Percentiles rank a stretch among this genome's conserved stretches.
Conservation (phyloP, 2,888 invertebrate species). For the Megastigmus dorsalis region DNA sequence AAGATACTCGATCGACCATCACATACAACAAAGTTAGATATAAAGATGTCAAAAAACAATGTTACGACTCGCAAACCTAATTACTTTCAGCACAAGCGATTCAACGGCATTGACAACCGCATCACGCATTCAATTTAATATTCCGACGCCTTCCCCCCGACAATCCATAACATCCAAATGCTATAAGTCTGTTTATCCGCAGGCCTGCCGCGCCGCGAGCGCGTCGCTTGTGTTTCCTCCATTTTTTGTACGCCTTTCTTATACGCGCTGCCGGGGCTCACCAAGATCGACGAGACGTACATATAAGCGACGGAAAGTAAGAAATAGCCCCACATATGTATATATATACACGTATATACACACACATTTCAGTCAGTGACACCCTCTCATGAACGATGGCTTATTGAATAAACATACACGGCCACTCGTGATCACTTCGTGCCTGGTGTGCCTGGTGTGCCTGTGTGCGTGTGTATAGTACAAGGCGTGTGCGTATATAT, state of each 20-base stretch:
- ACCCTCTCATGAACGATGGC: conserved; percentile 42
- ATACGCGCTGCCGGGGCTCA: too few species aligned
- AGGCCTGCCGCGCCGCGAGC: not conserved
- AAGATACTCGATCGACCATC: too few species aligned
- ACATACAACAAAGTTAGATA: too few species aligned
- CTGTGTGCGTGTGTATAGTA: not conserved
- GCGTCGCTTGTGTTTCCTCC: not conserved
- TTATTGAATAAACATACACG: conserved; percentile 52
- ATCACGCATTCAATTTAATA: too few species aligned
- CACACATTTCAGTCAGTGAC: conserved; percentile 8
- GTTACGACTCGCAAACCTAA: too few species aligned
- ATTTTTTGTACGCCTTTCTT: not conserved
- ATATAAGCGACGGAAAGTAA: not conserved
- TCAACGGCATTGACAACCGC: too few species aligned
- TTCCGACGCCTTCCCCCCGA: too few species aligned
- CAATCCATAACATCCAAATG: too few species aligned
- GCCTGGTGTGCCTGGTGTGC: too few species aligned
- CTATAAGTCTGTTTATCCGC: not conserved
- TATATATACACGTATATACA: not conserved
- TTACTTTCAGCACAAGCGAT: too few species aligned
- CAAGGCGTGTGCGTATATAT: not conserved
- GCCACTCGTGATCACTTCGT: not conserved
- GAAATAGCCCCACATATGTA: not conserved
- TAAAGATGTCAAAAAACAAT: too few species aligned
- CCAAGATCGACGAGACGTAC: too few species aligned